Base-by-base conservation (phyloP, 2,888 invertebrate species). In the Andrena bicolor region DNA sequence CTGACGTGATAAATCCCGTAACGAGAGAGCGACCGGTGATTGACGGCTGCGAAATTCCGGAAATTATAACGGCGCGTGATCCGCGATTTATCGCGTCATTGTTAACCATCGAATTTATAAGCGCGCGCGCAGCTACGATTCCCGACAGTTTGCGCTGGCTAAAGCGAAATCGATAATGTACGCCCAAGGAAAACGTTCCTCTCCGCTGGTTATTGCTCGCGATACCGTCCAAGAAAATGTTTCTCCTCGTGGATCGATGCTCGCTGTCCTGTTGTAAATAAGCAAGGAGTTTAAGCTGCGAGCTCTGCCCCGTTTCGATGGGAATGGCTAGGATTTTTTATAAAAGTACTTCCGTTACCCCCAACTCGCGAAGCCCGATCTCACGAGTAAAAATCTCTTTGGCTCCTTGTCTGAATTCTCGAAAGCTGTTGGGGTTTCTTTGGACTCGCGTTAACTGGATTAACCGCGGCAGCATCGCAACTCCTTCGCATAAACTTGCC, bases 71-170 rank as follows among this genome's bases (percentile, higher is more conserved):
- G n/a, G n/a, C 5, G 32, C 28, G 56, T 61, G 48, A 16, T 49
- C 48, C 53, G 58, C 71, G 79, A 84, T 80, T 84, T 76, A 84
- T 80, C 69, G 65, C 69, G 65, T 69, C 69, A 72, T 80, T 70
- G 84, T 76, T 84, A 70, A 80, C 60, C 76, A 61, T 75, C 75
- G 84, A 83, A 83, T 65, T 79, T 72, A 75, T 70, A 74, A 26
- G 69, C 69, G 69, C 69, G 69, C 69, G 35, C 35, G 35, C 35
- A 23, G 56, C 65, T 72, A 72, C 65, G 66, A 76, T 82, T 68
- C 48, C 41, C 41, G 49, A 26, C 56, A 48, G 66, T 66, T 76
- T 58, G 58, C 58, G 56, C 51, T 30, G 56, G 53, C 10, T 10
- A 51, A 26, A 64, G 26, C 28, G 51, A 73, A 77, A 77, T 77